Percentiles rank a stretch among this genome's conserved stretches.
These are phyloP conservation scores for Drosophila sechellia DNA, from an alignment of 1,140 invertebrate genomes.

Conservation along the genomic window DNA sequence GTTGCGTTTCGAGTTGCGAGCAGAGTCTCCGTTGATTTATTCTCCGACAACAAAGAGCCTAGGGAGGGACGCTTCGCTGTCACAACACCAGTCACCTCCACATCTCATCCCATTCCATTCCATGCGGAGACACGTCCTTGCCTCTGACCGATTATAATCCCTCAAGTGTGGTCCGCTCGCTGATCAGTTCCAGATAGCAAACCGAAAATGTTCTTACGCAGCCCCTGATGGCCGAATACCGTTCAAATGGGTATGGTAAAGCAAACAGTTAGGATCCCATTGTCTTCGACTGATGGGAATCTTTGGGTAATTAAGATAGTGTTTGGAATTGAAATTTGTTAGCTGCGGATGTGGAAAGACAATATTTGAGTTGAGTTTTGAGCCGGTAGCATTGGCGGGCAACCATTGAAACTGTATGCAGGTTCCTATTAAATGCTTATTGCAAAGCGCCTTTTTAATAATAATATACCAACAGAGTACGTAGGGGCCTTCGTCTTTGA, in stretches of 20 bases:
- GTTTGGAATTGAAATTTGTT: constrained; percentile 24
- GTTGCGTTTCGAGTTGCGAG: constrained; percentile 32
- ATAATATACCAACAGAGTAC: too few relatives aligned
- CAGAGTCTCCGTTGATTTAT: constrained; percentile 69
- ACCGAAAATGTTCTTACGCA: constrained; percentile 3
- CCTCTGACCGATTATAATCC: constrained; percentile 43
- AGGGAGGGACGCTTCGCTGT: constrained; percentile 47
- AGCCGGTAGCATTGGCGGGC: too few relatives aligned
- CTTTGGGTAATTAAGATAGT: constrained; percentile 28
- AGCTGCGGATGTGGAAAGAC: constrained; percentile 8
- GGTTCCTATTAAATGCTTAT: neutral
- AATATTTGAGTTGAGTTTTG: neutral
- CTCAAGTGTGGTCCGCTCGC: constrained; percentile 37
- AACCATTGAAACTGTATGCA: too few relatives aligned
- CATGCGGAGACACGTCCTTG: constrained; percentile 68
- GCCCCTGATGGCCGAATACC: constrained; percentile 49
- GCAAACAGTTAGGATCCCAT: constrained; percentile 41
- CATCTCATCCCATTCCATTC: constrained; percentile 11
- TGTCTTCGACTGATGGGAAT: constrained; percentile 8
- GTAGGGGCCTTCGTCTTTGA: too few relatives aligned
- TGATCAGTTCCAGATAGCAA: constrained; percentile 47
- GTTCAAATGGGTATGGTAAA: constrained; percentile 55
- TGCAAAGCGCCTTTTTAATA: neutral
- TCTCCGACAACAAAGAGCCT: constrained; percentile 50
- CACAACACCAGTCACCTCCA: constrained; percentile 57